Conservation (phyloP, 2,888 invertebrate genomes). For the Acrobasis consociella region DNA sequence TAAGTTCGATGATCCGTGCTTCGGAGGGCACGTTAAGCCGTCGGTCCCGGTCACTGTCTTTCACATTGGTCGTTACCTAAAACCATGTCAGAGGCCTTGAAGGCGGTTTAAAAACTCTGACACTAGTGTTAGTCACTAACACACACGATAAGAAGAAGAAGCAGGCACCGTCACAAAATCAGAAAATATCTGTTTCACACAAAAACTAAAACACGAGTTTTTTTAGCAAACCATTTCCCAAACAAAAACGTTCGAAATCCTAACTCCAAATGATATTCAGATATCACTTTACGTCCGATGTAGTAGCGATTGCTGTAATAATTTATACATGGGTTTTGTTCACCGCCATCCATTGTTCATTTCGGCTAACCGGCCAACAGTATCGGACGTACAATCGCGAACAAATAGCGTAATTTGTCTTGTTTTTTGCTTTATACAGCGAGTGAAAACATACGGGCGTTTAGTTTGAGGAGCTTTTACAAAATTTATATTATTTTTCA, state of each 20-base stretch:
- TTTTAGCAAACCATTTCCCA: neutral
- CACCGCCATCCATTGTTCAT: conserved; percentile 53
- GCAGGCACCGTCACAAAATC: too few species aligned
- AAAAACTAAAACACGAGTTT: too few species aligned
- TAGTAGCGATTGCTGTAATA: conserved; percentile 24
- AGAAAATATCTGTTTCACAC: neutral
- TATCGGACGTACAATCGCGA: conserved; percentile 62
- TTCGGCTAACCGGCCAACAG: conserved; percentile 56
- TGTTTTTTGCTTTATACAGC: conserved; percentile 54
- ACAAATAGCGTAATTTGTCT: conserved; percentile 72
- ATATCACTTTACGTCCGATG: conserved; percentile 5
- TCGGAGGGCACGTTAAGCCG: too few species aligned
- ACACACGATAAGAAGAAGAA: too few species aligned
- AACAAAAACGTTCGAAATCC: conserved; percentile 9
- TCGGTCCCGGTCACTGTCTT: too few species aligned
- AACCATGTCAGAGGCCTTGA: too few species aligned
- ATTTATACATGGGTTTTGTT: conserved; percentile 40
- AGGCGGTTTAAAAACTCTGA: too few species aligned
- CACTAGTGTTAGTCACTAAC: too few species aligned
- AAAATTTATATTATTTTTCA: neutral
- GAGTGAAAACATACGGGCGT: conserved; percentile 37
- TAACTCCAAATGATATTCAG: conserved; percentile 9
- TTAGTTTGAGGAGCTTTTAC: conserved; percentile 10
- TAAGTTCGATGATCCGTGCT: too few species aligned
- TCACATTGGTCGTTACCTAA: too few species aligned